Conservation (phyloP, 2,797 vertebrate genomes). For the Pseudomugil tenellus region DNA sequence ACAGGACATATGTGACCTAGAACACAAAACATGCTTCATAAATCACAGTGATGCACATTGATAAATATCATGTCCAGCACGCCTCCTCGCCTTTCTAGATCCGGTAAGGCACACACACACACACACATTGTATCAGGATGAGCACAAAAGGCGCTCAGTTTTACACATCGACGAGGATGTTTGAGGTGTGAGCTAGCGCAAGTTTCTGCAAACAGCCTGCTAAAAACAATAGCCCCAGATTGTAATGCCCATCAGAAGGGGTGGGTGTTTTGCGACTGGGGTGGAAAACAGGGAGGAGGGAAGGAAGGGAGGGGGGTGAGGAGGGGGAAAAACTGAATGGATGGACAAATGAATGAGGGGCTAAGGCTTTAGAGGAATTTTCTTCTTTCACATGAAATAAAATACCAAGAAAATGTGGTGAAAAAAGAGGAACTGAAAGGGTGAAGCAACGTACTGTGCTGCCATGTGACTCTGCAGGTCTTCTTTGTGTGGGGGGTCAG, state of each 20-base stretch:
- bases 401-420: slow-evolving; percentile 11
- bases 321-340: slow-evolving; percentile 68
- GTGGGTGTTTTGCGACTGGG: slow-evolving; percentile 59
- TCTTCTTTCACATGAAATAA: slow-evolving; percentile 26
- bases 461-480: slow-evolving; percentile 69
- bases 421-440: slow-evolving; percentile 25
- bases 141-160: background rate
- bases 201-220: slow-evolving; percentile 55
- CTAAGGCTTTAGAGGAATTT: slow-evolving; percentile 38
- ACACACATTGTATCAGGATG: slow-evolving; percentile 18
- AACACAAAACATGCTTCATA: slow-evolving; percentile 47
- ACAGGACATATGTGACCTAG: slow-evolving; percentile 54
- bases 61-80: slow-evolving; percentile 27
- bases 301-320: slow-evolving; percentile 46
- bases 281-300: slow-evolving; percentile 59
- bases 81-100: background rate
- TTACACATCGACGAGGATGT: slow-evolving; percentile 29
- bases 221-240: slow-evolving; percentile 78
- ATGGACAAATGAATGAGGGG: slow-evolving; percentile 73
- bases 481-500: slow-evolving; percentile 53
- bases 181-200: slow-evolving; percentile 28
- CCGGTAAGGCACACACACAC: slow-evolving; percentile 2
- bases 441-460: slow-evolving; percentile 23
- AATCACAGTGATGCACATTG: slow-evolving; percentile 46
- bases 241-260: slow-evolving; percentile 58